Percentiles rank a stretch among this genome's conserved stretches.
phyloP scores from a whole-genome alignment of 1,140 invertebrate species.

The Drosophila kikkawai region DNA sequence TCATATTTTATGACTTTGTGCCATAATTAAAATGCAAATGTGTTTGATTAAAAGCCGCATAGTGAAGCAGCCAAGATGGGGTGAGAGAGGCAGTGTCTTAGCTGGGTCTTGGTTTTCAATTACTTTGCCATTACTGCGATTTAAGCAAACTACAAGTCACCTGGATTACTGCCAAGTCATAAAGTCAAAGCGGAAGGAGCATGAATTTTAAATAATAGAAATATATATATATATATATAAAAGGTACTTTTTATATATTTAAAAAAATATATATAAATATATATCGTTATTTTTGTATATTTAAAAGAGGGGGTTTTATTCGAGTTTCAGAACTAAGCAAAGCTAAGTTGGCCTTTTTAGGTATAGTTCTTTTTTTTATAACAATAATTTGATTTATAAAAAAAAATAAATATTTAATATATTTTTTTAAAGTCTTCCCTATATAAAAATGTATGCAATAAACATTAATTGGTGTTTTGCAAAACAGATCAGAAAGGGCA shows the following conservation, averaged over 20 bases:
- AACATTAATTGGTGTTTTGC: too few species aligned
- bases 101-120: constrained; percentile 14
- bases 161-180: background rate
- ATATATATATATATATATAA: background rate
- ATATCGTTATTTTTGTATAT: too few species aligned
- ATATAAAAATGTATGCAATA: too few species aligned
- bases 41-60: constrained; percentile 50
- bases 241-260: too few species aligned
- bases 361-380: background rate
- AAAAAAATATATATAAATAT: too few species aligned
- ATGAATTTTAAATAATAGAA: background rate
- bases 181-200: too few species aligned
- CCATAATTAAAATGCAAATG: constrained; percentile 57
- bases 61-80: background rate
- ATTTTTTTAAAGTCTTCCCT: too few species aligned
- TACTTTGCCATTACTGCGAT: constrained; percentile 5
- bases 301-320: too few species aligned
- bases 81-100: background rate
- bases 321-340: too few species aligned
- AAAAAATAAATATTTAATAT: too few species aligned
- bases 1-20: constrained; percentile 57
- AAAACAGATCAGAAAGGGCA: too few species aligned
- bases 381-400: background rate
- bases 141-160: constrained; percentile 15
- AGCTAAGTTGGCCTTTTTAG: too few species aligned